Evolutionary conservation across 2,113 vertebrate species (phyloP), one percentile per base, ranked within the genome.

Genomic region (Neopipo cinnamomea): DNA sequence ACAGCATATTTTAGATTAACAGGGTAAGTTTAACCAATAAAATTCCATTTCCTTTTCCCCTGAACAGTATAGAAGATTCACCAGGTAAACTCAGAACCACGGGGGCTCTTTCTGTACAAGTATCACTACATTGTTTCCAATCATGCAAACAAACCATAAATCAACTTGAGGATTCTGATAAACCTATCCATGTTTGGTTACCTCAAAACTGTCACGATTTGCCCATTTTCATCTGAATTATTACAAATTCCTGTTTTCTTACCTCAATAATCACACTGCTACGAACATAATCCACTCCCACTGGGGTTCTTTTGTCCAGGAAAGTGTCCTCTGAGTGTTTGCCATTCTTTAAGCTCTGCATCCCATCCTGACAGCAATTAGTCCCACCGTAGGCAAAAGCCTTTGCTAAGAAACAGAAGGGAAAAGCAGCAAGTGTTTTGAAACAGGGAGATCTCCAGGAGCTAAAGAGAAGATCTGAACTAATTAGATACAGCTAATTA

Each of bases 231-330:
- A 11, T 2, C 37, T 30, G 24, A 61, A 31, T 59, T 35, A 22
- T 16, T 44, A 33, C 4, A 25, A 55, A 81, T 30, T 16, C 1
- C 0, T 28, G 1, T 39, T 71, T 77, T 68, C 96, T 97, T 94
- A 99, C 99, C 98, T 99, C 98, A 47, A 99, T 98, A 49, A 98
- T 61, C 75, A 99, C 98, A 39, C 98, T 98, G 89, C 98, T 98
- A 20, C 98, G 98, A 73, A 99, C 96, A 33, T 98, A 98, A 96
- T 99, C 99, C 30, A 98, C 75, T 35, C 98, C 98, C 7, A 96
- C 76, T 1, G 98, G 98, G 35, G 80, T 97, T 93, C 97, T 98
- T 88, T 70, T 97, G 73, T 99, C 99, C 20, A 62, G 0, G 2
- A 97, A 96, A 15, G 84, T 75, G 25, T 99, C 98, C 49, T 98